Evolutionary conservation across 2,888 invertebrate species (phyloP).

Genomic region (Yponomeuta sedellus): DNA sequence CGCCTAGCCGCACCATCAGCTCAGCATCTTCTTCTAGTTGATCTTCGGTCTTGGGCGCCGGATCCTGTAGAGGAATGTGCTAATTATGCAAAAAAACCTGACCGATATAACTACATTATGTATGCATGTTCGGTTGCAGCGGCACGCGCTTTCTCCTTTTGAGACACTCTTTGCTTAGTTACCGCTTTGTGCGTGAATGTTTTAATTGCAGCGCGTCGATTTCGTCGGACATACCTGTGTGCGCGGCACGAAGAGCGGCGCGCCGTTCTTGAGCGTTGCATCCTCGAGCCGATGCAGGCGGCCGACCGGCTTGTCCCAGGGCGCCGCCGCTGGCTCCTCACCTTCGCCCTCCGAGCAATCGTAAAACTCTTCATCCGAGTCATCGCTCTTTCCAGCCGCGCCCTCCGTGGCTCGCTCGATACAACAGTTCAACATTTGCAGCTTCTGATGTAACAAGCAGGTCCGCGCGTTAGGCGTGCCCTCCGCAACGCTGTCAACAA

Average conservation of each 20-base stretch:
- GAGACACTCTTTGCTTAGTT: too few relatives aligned
- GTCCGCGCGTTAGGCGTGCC: slow-evolving; percentile 92
- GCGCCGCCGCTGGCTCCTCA: slow-evolving; percentile 56
- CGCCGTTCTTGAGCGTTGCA: slow-evolving; percentile 56
- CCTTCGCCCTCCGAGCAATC: slow-evolving; percentile 81
- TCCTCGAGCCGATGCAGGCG: slow-evolving; percentile 53
- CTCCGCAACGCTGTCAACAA: slow-evolving; percentile 80
- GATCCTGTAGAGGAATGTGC: slow-evolving; percentile 79
- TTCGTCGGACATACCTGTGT: slow-evolving; percentile 48
- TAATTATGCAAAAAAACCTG: neutral
- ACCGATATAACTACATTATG: slow-evolving; percentile 1
- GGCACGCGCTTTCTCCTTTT: too few relatives aligned
- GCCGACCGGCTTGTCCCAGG: slow-evolving; percentile 27
- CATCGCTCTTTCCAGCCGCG: slow-evolving; percentile 51
- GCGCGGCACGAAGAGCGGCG: slow-evolving; percentile 58
- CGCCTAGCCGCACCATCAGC: slow-evolving; percentile 90
- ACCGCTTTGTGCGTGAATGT: too few relatives aligned
- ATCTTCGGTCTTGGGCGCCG: slow-evolving; percentile 98
- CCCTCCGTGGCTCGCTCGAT: slow-evolving; percentile 78
- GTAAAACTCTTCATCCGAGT: slow-evolving; percentile 84
- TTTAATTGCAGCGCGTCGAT: neutral
- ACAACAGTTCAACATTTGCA: slow-evolving; percentile 91
- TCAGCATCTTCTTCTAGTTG: slow-evolving; percentile 95
- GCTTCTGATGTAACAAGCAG: slow-evolving; percentile 95
- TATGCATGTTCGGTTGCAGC: neutral